These are phyloP conservation scores for Molothrus aeneus DNA, from an alignment of 2,797 vertebrate genomes.

Conservation along the genomic window DNA sequence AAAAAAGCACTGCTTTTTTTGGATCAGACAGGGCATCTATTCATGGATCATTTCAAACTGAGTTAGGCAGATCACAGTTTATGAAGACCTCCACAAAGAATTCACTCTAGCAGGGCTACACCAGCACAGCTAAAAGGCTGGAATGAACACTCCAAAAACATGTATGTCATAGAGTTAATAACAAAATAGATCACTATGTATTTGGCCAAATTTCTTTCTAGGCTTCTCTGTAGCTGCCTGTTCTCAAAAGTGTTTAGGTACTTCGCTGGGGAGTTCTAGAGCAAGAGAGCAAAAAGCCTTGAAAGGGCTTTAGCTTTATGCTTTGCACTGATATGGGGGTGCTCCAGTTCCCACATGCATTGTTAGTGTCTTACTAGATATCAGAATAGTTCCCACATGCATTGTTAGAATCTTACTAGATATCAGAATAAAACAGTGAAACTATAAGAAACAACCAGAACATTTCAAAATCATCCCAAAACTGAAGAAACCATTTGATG, in stretches of 20 bases:
- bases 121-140: neutral
- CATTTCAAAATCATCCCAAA: neutral
- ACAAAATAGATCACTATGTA: neutral
- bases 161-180: neutral
- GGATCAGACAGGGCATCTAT: neutral
- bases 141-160: neutral
- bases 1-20: neutral
- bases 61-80: neutral
- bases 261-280: neutral
- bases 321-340: neutral
- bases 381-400: neutral
- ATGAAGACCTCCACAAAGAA: neutral
- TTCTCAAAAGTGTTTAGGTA: neutral
- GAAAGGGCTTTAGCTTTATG: neutral
- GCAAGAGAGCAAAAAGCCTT: neutral
- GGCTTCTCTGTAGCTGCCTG: neutral
- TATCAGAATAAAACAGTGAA: neutral
- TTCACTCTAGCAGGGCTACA: neutral
- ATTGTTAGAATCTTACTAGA: neutral
- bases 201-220: neutral
- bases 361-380: neutral
- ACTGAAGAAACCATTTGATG: neutral
- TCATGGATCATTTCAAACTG: neutral
- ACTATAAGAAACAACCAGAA: neutral
- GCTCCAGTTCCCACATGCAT: neutral